phyloP scores from a whole-genome alignment of 1,140 invertebrate genomes.

The Megalopta genalis region DNA sequence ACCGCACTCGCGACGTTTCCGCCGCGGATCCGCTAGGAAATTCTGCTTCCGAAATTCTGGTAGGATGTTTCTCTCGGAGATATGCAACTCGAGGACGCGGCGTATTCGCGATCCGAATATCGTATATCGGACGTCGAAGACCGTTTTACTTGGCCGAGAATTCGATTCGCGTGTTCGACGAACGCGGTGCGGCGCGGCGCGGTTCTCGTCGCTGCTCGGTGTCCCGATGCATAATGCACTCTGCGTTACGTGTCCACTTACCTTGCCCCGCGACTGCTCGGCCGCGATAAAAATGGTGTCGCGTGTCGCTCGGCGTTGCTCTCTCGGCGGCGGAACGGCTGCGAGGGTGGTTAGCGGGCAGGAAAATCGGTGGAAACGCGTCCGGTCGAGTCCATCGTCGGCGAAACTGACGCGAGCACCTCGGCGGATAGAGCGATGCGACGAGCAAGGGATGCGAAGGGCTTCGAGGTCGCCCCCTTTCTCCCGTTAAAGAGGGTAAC shows the following conservation, averaged over 20 bases:
- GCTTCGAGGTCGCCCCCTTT: constrained; percentile 36
- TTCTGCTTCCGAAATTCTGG: no score
- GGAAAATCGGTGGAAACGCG: neutral
- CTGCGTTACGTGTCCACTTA: neutral
- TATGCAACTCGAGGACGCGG: no score
- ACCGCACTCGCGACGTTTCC: no score
- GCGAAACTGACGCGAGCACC: neutral
- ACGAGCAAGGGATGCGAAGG: constrained; percentile 21
- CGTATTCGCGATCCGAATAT: no score
- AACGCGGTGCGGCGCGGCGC: no score
- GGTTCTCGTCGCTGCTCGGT: no score
- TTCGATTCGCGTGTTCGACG: no score
- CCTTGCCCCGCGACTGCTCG: neutral
- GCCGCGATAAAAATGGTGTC: neutral
- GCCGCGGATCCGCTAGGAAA: no score
- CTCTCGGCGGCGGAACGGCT: neutral
- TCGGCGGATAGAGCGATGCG: neutral
- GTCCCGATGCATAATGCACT: neutral
- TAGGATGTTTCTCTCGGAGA: no score
- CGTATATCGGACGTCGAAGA: no score
- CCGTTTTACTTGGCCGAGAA: no score
- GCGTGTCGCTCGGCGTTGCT: neutral
- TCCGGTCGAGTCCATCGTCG: neutral
- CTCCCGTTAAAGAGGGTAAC: neutral
- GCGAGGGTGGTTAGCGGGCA: neutral